phyloP scores from a whole-genome alignment of 1,140 invertebrate genomes.

The Luehdorfia chinensis region DNA sequence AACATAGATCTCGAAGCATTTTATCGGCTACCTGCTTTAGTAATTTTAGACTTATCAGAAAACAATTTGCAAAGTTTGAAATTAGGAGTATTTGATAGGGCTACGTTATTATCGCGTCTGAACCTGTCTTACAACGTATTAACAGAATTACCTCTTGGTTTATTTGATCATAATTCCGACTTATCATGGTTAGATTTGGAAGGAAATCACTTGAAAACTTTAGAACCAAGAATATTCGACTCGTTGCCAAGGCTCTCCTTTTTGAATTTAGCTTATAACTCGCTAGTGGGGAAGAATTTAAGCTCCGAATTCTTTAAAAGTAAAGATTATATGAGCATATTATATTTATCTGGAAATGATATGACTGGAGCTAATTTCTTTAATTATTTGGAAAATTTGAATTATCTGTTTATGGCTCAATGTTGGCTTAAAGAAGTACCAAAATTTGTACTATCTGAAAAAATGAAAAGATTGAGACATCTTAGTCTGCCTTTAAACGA shows the following conservation, averaged over 20 bases:
- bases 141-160: slow-evolving; percentile 32
- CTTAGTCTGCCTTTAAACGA: slow-evolving; percentile 44
- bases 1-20: slow-evolving; percentile 44
- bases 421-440: slow-evolving; percentile 46
- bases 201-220: slow-evolving; percentile 34
- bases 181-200: slow-evolving; percentile 41
- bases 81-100: slow-evolving; percentile 39
- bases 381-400: slow-evolving; percentile 31
- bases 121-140: slow-evolving; percentile 50
- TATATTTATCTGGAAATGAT: slow-evolving; percentile 52
- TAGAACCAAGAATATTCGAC: slow-evolving; percentile 45
- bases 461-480: slow-evolving; percentile 35
- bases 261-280: slow-evolving; percentile 50
- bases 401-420: slow-evolving; percentile 39
- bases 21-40: slow-evolving; percentile 28
- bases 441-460: slow-evolving; percentile 30
- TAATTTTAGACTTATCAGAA: slow-evolving; percentile 44
- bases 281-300: slow-evolving; percentile 34
- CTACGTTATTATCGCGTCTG: slow-evolving; percentile 28
- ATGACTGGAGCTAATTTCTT: slow-evolving; percentile 43
- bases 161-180: slow-evolving; percentile 42
- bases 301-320: slow-evolving; percentile 38
- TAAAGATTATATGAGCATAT: slow-evolving; percentile 24
- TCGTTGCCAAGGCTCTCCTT: slow-evolving; percentile 35
- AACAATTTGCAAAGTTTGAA: slow-evolving; percentile 44